phyloP scores from a whole-genome alignment of 2,888 invertebrate species.

The Odontocolon sp. region DNA sequence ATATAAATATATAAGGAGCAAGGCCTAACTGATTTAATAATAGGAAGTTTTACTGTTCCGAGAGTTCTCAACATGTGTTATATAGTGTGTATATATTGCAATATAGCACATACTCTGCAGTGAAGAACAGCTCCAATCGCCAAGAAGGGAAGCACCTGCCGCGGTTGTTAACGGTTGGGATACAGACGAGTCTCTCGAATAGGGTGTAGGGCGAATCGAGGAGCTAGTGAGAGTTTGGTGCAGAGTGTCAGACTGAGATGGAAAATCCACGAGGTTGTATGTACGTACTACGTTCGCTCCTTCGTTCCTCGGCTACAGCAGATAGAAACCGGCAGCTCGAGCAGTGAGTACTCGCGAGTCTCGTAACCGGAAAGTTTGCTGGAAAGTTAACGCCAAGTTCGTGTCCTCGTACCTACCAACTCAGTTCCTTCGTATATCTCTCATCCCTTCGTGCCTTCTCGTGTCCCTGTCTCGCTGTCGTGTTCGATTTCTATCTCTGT shows the following conservation, averaged over 20 bases:
- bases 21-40: not conserved
- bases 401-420: conserved; percentile 37
- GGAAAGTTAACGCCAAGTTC: conserved; percentile 62
- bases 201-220: conserved; percentile 38
- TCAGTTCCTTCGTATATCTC: not conserved
- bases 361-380: conserved; percentile 62
- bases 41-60: not conserved
- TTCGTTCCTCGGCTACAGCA: conserved; percentile 6
- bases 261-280: conserved; percentile 45
- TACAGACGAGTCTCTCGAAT: conserved; percentile 46
- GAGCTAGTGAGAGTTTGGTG: conserved; percentile 57
- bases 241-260: conserved; percentile 26
- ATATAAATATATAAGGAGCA: too few relatives aligned
- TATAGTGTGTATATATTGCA: not conserved
- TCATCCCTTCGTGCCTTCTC: conserved; percentile 16
- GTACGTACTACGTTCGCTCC: not conserved
- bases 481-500: conserved; percentile 42
- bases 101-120: conserved; percentile 1
- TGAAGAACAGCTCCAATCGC: conserved; percentile 22
- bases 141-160: conserved; percentile 52
- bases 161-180: conserved; percentile 55
- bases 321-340: conserved; percentile 45
- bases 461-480: conserved; percentile 21
- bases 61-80: not conserved
- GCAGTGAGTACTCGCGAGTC: conserved; percentile 54